phyloP scores from a whole-genome alignment of 2,797 vertebrate species.

The Fringilla coelebs region DNA sequence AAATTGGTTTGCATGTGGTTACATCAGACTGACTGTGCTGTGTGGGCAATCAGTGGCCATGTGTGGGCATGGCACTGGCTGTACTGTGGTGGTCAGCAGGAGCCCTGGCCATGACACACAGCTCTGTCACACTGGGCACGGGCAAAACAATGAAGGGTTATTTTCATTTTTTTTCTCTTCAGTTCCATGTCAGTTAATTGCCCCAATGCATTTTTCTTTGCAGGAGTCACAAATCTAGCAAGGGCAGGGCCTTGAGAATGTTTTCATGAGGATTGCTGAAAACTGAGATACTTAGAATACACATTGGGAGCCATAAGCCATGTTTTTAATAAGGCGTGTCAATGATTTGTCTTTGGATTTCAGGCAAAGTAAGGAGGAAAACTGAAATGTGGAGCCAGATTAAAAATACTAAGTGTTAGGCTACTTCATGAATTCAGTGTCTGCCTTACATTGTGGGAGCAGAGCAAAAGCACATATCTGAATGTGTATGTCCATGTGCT shows the following conservation, averaged over 20 bases:
- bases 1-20: background rate
- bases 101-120: background rate
- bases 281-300: background rate
- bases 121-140: background rate
- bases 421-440: background rate
- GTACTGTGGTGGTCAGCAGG: background rate
- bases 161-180: background rate
- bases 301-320: background rate
- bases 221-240: background rate
- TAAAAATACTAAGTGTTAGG: background rate
- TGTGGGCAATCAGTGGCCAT: background rate
- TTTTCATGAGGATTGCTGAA: background rate
- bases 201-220: background rate
- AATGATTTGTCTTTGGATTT: background rate
- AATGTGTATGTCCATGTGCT: background rate
- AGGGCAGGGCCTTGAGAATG: background rate
- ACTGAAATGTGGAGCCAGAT: background rate
- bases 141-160: background rate
- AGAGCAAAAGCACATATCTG: background rate
- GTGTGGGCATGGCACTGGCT: background rate
- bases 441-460: background rate
- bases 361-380: background rate
- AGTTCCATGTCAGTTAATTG: background rate
- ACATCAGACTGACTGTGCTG: background rate
- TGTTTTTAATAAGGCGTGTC: background rate